Evolutionary conservation across 2,888 invertebrate genomes (phyloP).

Genomic region (Hemicrepidius hirtus): DNA sequence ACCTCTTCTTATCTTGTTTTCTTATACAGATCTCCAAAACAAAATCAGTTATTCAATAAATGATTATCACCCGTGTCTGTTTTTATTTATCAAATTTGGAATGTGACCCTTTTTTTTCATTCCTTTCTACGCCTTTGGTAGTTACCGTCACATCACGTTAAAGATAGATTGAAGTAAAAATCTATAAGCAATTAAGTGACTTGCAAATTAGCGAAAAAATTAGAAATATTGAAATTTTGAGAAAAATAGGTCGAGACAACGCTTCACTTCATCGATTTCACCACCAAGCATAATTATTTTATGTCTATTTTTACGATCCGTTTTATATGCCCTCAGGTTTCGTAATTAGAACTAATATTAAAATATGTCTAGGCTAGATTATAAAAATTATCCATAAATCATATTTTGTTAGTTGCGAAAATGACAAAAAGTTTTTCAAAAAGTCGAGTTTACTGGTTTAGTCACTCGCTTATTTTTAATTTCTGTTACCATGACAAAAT

Average conservation of each 20-base stretch:
- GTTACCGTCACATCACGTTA: constrained; percentile 39
- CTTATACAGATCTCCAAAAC: constrained; percentile 15
- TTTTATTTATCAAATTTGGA: not conserved
- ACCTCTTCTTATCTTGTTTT: constrained; percentile 33
- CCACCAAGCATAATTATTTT: not conserved
- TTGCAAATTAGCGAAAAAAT: constrained; percentile 40
- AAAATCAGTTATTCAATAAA: constrained; percentile 12
- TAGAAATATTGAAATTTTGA: constrained; percentile 35
- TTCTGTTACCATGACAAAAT: too few species aligned
- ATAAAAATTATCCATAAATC: too few species aligned
- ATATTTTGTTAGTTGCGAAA: too few species aligned
- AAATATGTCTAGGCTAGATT: too few species aligned
- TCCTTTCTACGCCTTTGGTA: constrained; percentile 33
- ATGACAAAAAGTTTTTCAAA: too few species aligned
- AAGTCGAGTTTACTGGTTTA: too few species aligned
- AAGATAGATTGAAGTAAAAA: constrained; percentile 40
- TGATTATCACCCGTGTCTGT: not conserved
- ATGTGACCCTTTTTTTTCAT: not conserved
- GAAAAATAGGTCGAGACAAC: constrained; percentile 46
- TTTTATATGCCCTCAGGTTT: not conserved
- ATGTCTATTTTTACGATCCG: not conserved
- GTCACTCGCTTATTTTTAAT: too few species aligned
- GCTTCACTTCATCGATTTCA: constrained; percentile 14
- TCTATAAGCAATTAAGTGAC: constrained; percentile 48
- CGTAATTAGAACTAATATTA: too few species aligned